These are phyloP conservation scores for Notolepis coatsorum DNA, from an alignment of 2,797 vertebrate species.

Conservation along the genomic window DNA sequence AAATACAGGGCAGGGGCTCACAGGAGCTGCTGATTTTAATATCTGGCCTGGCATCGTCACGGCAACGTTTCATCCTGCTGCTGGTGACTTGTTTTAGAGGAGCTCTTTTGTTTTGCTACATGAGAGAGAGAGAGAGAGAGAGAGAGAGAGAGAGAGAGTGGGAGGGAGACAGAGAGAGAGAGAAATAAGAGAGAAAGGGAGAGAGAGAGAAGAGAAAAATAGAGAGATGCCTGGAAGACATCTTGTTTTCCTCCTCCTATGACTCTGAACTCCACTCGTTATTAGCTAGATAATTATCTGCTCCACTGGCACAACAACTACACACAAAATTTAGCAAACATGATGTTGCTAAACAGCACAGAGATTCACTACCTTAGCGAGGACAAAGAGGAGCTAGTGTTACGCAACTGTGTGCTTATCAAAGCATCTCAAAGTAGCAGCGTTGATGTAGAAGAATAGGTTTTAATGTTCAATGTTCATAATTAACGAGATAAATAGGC, in stretches of 20 bases:
- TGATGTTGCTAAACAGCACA: conserved; percentile 1
- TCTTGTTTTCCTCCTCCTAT: conserved; percentile 10
- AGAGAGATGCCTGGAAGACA: neutral
- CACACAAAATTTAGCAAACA: conserved; percentile 30
- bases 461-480: neutral
- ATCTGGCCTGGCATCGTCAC: neutral
- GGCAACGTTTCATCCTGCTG: neutral
- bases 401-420: conserved; percentile 1
- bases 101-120: conserved; percentile 1
- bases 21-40: conserved; percentile 4
- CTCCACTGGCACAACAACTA: conserved; percentile 21
- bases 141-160: neutral
- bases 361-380: neutral
- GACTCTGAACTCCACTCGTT: conserved; percentile 36
- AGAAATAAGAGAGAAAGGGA: neutral
- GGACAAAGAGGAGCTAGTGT: neutral
- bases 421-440: neutral
- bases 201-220: too few species aligned
- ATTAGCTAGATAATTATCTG: conserved; percentile 44
- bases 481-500: neutral
- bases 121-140: neutral
- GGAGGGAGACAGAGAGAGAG: neutral
- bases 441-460: neutral
- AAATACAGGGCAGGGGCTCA: too few species aligned
- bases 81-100: neutral